Evolutionary conservation across 2,888 invertebrate species (phyloP), one percentile per base, ranked within the genome.

Genomic region (Agrilus cyanescens): DNA sequence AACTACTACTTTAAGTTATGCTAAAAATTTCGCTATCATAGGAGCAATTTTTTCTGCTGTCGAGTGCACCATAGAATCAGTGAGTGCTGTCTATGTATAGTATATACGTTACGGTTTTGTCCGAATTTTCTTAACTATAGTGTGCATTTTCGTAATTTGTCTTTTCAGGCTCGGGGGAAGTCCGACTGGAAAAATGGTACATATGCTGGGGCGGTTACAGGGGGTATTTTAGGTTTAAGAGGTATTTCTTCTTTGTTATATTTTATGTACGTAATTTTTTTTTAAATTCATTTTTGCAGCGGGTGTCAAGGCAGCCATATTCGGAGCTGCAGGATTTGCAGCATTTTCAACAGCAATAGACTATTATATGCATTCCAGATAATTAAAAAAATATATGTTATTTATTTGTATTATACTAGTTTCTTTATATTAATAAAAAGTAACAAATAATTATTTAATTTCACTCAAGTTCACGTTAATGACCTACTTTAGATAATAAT

Each of bases 161-260:
- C 36, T 37, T 43, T 47, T 13, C 25, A 55, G 56, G 49, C 50
- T 20, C 42, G 98, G 57, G 98, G 94, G 12, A 93, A 91, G 63
- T 83, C 84, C 29, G 97, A 98, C 63, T 91, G 97, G 89, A 85
- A 83, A 58, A 98, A 98, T 72, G 95, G 94, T 2, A 94, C 94
- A 0, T 84, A 90, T 60, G 91, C 95, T 42, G 96, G 96, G 33
- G 95, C 77, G 33, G 75, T 95, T 8, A 95, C 94, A 13, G 98
- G 98, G 37, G 97, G 95, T 30, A 65, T 95, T 30, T 86, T 89
- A 60, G 90, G 90, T 12, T 66, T 90, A 45, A 73, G 90, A 75
- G 85, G 84, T 83, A 58, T 48, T 6, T 30, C 12, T 32, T 20
- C 13, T 5, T 13, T 40, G 10, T 39, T 13, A 5, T 41, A 32